Evolutionary conservation across 2,888 invertebrate species (phyloP), one percentile per base, ranked within the genome.

Genomic region (Mantis religiosa): DNA sequence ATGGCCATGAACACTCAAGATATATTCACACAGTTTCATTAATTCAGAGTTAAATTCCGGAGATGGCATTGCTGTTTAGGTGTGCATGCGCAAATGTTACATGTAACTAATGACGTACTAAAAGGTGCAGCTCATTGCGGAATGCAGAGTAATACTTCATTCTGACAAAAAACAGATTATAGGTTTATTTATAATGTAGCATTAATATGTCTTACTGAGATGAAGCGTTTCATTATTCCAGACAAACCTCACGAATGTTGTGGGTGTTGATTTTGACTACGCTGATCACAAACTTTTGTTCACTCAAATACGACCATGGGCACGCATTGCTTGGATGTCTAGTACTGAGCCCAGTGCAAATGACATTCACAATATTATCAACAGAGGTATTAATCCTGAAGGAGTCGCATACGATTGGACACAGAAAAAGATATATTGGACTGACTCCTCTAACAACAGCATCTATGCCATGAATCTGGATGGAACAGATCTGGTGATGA

Each of bases 331-430:
- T 0, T 97, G 96, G 95, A 95, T 98, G 93, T 95, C 96, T 1
- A 95, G 97, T 0, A 95, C 95, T 88, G 95, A 95, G 90, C 97
- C 97, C 0, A 95, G 95, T 1, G 93, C 94, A 3, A 93, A 94
- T 7, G 94, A 95, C 87, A 91, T 91, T 25, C 90, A 91, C 47
- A 96, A 95, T 89, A 95, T 98, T 2, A 95, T 97, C 71, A 96
- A 93, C 91, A 96, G 96, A 92, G 97, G 97, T 30, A 97, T 98
- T 88, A 98, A 98, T 93, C 98, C 98, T 0, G 98, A 98, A 93
- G 98, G 98, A 7, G 97, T 98, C 90, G 98, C 98, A 0, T 98
- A 98, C 92, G 99, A 99, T 92, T 99, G 99, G 99, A 98, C 99
- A 0, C 98, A 98, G 91, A 97, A 97, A 92, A 99, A 99, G 93